phyloP scores from a whole-genome alignment of 2,113 vertebrate species.

The Empidonax alnorum region DNA sequence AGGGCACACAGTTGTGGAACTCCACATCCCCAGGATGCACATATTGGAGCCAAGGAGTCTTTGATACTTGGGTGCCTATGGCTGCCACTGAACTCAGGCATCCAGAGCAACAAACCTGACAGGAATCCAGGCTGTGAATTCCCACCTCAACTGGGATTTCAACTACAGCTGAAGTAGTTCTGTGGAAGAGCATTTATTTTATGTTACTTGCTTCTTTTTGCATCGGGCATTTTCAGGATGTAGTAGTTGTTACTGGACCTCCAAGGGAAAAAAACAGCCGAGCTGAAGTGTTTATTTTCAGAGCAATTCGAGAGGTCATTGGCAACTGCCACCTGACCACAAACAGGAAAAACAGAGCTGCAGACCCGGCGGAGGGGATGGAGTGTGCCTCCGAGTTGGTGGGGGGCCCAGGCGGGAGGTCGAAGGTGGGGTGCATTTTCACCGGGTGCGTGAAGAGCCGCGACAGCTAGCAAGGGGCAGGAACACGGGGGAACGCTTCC shows the following conservation, averaged over 20 bases:
- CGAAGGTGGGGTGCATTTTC: too few relatives aligned
- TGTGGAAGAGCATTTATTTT: fast-evolving
- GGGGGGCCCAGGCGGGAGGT: not conserved
- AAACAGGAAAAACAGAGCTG: fast-evolving
- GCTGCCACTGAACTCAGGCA: not conserved
- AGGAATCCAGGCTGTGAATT: not conserved
- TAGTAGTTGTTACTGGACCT: not conserved
- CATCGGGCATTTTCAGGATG: not conserved
- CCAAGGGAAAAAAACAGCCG: fast-evolving
- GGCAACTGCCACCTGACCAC: not conserved
- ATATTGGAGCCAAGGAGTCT: fast-evolving
- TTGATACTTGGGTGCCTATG: fast-evolving
- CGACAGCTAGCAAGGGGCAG: not conserved
- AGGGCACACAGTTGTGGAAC: fast-evolving
- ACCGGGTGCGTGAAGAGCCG: not conserved
- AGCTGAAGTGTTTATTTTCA: not conserved
- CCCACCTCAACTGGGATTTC: too few relatives aligned
- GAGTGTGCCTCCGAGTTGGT: fast-evolving
- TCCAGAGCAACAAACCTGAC: fast-evolving
- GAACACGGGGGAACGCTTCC: fast-evolving
- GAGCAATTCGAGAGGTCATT: not conserved
- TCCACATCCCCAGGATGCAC: fast-evolving
- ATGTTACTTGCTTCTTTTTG: not conserved
- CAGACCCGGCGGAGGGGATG: fast-evolving
- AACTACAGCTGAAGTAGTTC: not conserved